A percentile compares a stretch with the other conserved stretches of the same genome.
phyloP scores from a whole-genome alignment of 2,888 invertebrate species.

The Machimus rusticus region DNA sequence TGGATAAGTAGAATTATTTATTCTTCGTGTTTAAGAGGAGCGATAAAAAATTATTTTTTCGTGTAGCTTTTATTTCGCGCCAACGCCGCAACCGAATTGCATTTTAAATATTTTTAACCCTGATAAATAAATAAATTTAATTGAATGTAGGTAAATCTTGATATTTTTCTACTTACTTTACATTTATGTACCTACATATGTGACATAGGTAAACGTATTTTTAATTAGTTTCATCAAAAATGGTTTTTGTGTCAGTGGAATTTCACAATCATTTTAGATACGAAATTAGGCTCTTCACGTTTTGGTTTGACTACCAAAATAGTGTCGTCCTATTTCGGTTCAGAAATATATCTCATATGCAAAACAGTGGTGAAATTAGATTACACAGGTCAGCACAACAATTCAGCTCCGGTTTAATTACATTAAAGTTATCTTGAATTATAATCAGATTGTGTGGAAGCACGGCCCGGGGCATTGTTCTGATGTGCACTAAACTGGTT shows the following conservation, averaged over 20 bases:
- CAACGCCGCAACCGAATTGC: too few relatives aligned
- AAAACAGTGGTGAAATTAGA: conserved; percentile 4
- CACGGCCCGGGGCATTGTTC: conserved; percentile 39
- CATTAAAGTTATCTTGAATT: conserved; percentile 35
- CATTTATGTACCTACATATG: neutral
- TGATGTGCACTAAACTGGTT: conserved; percentile 41
- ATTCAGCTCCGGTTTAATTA: conserved; percentile 20
- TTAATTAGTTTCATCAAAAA: neutral
- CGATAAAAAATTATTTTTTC: too few relatives aligned
- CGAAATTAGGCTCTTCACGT: neutral
- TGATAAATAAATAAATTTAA: too few relatives aligned
- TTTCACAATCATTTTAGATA: neutral
- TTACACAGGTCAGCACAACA: conserved; percentile 1
- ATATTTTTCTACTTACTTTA: too few relatives aligned
- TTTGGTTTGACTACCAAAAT: neutral
- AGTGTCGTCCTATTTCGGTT: neutral
- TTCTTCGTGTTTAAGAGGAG: too few relatives aligned
- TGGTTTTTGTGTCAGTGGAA: neutral
- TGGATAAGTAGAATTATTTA: too few relatives aligned
- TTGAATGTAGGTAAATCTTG: too few relatives aligned
- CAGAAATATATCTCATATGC: neutral
- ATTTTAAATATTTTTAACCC: too few relatives aligned
- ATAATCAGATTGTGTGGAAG: conserved; percentile 37
- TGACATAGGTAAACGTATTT: neutral
- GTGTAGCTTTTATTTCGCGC: too few relatives aligned